Percentiles rank a stretch among this genome's conserved stretches.
Conservation (phyloP, 2,888 invertebrate genomes). For the Ennomos erosarius region DNA sequence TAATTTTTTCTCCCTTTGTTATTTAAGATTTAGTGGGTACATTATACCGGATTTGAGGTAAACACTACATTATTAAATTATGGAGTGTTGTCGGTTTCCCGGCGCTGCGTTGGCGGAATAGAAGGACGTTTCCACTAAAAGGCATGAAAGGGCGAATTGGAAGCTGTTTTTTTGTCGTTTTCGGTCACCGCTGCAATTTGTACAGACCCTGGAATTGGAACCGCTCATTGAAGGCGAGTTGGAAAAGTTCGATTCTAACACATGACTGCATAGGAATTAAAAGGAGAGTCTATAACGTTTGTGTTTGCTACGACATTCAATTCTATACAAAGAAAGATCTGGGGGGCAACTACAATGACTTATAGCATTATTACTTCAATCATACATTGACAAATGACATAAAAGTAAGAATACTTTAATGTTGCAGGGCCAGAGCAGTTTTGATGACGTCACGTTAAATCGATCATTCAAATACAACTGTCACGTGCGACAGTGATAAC, state of each 20-base stretch:
- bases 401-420: too few species aligned
- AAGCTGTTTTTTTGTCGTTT: conserved; percentile 6
- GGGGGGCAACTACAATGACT: too few species aligned
- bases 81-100: conserved; percentile 24
- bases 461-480: too few species aligned
- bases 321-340: background rate
- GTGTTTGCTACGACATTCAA: background rate
- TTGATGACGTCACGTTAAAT: too few species aligned
- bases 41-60: conserved; percentile 55
- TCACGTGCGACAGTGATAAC: too few species aligned
- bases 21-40: conserved; percentile 63
- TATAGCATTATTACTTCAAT: too few species aligned
- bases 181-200: conserved; percentile 6
- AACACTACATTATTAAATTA: conserved; percentile 48
- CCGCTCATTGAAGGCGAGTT: background rate
- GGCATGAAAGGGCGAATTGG: conserved; percentile 20
- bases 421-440: too few species aligned
- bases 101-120: conserved; percentile 10
- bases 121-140: conserved; percentile 13
- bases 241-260: conserved; percentile 7
- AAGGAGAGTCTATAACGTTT: background rate
- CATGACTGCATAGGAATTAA: too few species aligned
- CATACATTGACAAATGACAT: too few species aligned
- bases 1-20: conserved; percentile 58
- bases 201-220: conserved; percentile 6